Evolutionary conservation across 2,797 vertebrate species (phyloP), one percentile per base, ranked within the genome.

Genomic region (Phoxinus dragarum): DNA sequence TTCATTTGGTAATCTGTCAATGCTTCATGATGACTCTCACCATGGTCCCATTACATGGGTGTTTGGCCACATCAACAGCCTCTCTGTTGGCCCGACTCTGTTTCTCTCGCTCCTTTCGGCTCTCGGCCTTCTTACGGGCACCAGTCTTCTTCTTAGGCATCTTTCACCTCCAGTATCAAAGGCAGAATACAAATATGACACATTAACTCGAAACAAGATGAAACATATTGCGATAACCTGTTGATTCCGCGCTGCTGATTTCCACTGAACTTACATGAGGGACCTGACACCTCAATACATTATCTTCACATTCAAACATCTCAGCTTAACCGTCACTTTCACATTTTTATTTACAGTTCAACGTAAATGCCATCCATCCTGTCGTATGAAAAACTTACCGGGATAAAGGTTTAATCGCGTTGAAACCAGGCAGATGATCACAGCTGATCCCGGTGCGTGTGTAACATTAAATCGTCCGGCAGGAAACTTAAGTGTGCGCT

Each of bases 81-180:
- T 96, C 96, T 87, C 96, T 93, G 49, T 96, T 97, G 23, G 97
- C 98, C 86, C 97, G 95, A 56, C 73, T 96, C 88, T 98, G 97
- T 87, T 99, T 99, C 88, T 99, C 98, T 49, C 98, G 96, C 84
- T 98, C 98, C 85, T 96, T 97, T 0, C 98, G 97, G 84, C 88
- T 99, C 91, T 99, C 98, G 0, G 97, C 98, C 91, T 99, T 99
- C 93, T 99, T 99, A 10, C 98, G 95, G 1, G 98, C 98, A 0
- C 98, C 98, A 0, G 98, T 99, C 95, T 99, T 99, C 92, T 99
- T 99, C 82, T 99, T 99, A 6, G 98, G 98, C 98, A 99, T 99
- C 64, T 90, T 94, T 86, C 47, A 74, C 73, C 73, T 38, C 21
- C 8, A 16, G 47, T 34, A 42, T 27, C 71, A 47, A 40, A 76